phyloP scores from a whole-genome alignment of 2,888 invertebrate species.

The Parapristionchus giblindavisi region DNA sequence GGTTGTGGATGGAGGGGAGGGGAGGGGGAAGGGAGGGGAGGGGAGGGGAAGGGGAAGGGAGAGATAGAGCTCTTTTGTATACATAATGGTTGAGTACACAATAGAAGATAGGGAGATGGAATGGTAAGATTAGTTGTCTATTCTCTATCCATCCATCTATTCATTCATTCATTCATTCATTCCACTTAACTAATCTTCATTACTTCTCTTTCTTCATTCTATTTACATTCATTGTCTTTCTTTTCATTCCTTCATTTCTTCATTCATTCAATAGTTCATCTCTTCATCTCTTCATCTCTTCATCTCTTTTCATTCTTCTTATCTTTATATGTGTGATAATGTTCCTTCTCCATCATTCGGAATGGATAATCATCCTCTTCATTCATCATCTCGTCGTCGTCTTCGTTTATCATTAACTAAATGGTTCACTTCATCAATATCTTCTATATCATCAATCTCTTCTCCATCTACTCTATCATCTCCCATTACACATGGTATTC shows the following conservation, averaged over 20 bases:
- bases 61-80: neutral
- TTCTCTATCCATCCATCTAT: constrained; percentile 2
- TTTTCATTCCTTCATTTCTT: neutral
- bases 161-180: too few species aligned
- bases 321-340: too few species aligned
- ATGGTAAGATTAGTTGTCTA: neutral
- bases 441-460: constrained; percentile 6
- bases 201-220: neutral
- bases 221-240: neutral
- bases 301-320: too few species aligned
- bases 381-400: neutral
- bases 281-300: neutral
- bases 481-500: neutral
- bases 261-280: neutral
- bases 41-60: constrained; percentile 7
- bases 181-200: neutral
- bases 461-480: neutral
- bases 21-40: neutral
- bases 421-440: constrained; percentile 24
- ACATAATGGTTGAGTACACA: constrained; percentile 2
- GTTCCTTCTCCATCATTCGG: too few species aligned
- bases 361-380: constrained; percentile 1
- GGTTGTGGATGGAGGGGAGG: neutral
- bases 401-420: constrained; percentile 7
- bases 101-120: neutral